Evolutionary conservation across 2,888 invertebrate species (phyloP), one percentile per base, ranked within the genome.

Genomic region (Xanthorhoe spadicearia): DNA sequence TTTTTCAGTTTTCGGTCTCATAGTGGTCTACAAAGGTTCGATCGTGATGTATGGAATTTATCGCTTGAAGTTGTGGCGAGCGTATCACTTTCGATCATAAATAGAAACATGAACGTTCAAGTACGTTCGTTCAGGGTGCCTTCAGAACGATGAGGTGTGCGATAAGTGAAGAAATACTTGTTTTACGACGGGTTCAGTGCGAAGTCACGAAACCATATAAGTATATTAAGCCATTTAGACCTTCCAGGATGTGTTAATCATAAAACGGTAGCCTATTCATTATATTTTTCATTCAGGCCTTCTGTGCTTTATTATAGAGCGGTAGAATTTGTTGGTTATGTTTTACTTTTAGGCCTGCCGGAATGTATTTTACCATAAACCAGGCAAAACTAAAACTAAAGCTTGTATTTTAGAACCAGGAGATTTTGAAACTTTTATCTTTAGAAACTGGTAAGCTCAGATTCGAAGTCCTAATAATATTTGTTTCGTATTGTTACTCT

Each of bases 151-250:
- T 63, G 46, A 19, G 63, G 49, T 53, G 57, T 53, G 53, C 63
- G 63, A 54, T 64, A 64, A 54, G 53, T 49, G 58, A 54, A 64
- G 57, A 63, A 53, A 58, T 62, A 49, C 55, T 52, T 49, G 32
- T 49, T 62, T 62, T 58, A 57, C 49, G 57, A 50, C 49, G 38
- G 38, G 55, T 15, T 54, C 46, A 51, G 59, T 59, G 55, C 51
- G 59, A 13, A 62, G 51, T 59, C 59, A 62, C 66, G 55, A 52
- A 51, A 66, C 55, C 51, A 54, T 62, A 58, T 55, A 49, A 66
- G 52, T 58, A 35, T 56, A 61, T 55, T 56, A 58, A 46, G 28
- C 56, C 51, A 10, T 59, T 50, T 53, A 53, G 52, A 46, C 52
- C 46, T 54, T 46, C 43, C 17, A 52, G 58, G 15, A 55, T 49